Conservation (phyloP, 30 jellyfish, hydroid and myxozoan genomes). For the Rhopilema esculentum region DNA sequence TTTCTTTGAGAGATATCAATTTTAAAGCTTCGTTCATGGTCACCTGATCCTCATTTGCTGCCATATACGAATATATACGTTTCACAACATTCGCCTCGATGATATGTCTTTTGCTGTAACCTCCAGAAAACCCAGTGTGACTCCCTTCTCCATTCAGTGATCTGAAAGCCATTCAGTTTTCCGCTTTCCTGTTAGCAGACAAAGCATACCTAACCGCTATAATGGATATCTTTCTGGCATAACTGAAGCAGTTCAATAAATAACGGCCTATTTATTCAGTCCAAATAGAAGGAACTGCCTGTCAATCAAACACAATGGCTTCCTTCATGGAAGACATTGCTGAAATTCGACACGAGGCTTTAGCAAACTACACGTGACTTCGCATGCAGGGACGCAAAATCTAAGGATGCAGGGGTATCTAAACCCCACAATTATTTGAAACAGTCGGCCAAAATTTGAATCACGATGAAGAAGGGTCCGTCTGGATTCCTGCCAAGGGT, state of each 20-base stretch:
- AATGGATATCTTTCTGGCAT: background rate
- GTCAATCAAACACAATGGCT: constrained; percentile 53
- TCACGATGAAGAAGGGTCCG: too few species aligned
- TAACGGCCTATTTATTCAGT: background rate
- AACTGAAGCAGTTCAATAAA: background rate
- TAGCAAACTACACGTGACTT: background rate
- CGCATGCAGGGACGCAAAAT: background rate
- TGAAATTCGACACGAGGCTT: constrained; percentile 42
- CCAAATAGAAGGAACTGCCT: constrained; percentile 32
- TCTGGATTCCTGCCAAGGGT: too few species aligned
- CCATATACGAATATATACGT: constrained; percentile 9
- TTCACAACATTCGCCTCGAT: background rate
- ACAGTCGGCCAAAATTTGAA: too few species aligned
- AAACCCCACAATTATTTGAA: too few species aligned
- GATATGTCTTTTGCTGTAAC: background rate
- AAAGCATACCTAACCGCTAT: background rate
- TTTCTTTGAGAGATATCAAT: background rate
- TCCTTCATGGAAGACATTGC: constrained; percentile 66
- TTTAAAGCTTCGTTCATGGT: constrained; percentile 9
- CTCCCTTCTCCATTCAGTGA: background rate
- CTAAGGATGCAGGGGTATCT: background rate
- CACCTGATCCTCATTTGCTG: constrained; percentile 20
- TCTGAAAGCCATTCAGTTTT: background rate
- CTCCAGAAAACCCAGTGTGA: background rate
- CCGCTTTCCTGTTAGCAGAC: background rate